phyloP scores from a whole-genome alignment of 2,888 invertebrate species.

The Nipponacmea schrenckii region DNA sequence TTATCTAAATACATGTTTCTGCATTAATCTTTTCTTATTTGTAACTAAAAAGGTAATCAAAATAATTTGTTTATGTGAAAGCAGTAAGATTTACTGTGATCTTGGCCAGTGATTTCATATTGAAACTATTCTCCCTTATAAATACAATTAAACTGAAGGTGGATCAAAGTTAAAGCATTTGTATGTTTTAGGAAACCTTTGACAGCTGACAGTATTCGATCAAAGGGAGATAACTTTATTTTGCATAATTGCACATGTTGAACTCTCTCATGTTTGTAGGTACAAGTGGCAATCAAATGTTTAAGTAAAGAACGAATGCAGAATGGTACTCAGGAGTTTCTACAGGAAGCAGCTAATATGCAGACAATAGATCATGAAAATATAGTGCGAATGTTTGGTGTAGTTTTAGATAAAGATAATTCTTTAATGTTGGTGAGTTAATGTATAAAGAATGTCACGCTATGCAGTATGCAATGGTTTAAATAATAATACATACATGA shows the following conservation, averaged over 20 bases:
- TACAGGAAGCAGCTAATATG: constrained; percentile 98
- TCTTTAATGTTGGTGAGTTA: constrained; percentile 76
- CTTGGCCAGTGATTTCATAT: not conserved
- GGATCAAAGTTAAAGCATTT: not conserved
- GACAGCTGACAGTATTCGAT: not conserved
- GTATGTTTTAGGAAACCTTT: not conserved
- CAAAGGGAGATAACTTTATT: not conserved
- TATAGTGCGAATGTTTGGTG: constrained; percentile 96
- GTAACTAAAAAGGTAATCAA: too few relatives aligned
- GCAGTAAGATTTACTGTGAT: too few relatives aligned
- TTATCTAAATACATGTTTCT: too few relatives aligned
- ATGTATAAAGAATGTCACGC: not conserved
- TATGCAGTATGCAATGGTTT: too few relatives aligned
- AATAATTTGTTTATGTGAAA: too few relatives aligned
- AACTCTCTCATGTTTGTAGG: constrained; percentile 70
- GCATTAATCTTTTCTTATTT: too few relatives aligned
- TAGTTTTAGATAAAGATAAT: constrained; percentile 88
- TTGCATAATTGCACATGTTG: too few relatives aligned
- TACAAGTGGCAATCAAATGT: constrained; percentile 97
- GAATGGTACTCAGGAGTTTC: constrained; percentile 93
- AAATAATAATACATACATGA: too few relatives aligned
- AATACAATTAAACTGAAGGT: not conserved
- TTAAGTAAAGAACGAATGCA: constrained; percentile 94
- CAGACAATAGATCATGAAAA: constrained; percentile 96
- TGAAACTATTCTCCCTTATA: not conserved